Evolutionary conservation across 2,113 vertebrate genomes (phyloP), one percentile per base, ranked within the genome.

Genomic region (Dunckerocampus dactyliophorus): DNA sequence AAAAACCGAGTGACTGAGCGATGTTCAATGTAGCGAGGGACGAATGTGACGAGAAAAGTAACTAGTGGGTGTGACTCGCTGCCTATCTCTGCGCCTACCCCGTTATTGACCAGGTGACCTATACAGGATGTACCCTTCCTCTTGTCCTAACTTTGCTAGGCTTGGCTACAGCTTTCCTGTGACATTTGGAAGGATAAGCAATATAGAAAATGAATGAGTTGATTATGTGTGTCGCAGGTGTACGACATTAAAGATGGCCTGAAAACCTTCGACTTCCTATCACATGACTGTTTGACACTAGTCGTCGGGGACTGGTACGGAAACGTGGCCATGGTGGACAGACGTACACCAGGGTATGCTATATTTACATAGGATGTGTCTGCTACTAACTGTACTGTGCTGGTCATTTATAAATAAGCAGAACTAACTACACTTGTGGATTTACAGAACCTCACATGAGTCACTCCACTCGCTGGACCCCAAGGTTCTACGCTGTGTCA

Each of bases 191-290:
- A 47, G 47, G 9, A 47, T 47, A 19, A 19, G 8, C 47, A n/a
- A n/a, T 10, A 9, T 19, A 9, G 16, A 10, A n/a, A n/a, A 47
- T 1, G n/a, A 8, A 16, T 16, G 15, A 53, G 28, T 31, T 10
- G 2, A 63, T 0, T 67, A 6, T 51, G 1, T 0, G 0, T 28
- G 11, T 55, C 51, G 3, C 43, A 98, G 95, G 75, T 97, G 0
- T 94, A 87, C 67, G 85, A 89, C 49, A 72, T 79, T 34, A 83
- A 90, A 1, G 56, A 80, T 0, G 64, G 72, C 9, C 79, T 93
- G 2, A 93, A 89, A 47, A 92, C 88, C 3, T 98, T 97, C 28
- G 93, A 93, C 82, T 97, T 95, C 72, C 45, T 95, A 88, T 87
- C 90, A 0, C 77, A 76, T 9, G 86, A 83, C 20, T 90, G 85